Evolutionary conservation across 2,797 vertebrate genomes (phyloP), one percentile per base, ranked within the genome.

Genomic region (Premnoplex brunnescens): DNA sequence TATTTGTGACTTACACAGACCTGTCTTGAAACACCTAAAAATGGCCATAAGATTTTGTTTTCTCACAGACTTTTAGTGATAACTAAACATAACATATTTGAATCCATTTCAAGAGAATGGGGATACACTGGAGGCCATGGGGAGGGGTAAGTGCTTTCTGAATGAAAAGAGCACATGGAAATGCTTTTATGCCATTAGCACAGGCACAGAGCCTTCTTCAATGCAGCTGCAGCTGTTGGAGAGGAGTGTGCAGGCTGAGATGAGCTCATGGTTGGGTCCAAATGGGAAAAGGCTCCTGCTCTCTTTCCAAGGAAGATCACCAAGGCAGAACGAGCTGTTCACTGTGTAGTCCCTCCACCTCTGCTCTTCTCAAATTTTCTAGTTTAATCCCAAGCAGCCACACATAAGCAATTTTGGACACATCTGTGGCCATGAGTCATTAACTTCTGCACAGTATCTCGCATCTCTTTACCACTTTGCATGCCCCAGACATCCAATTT

Each of bases 131-230:
- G 83, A 56, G 46, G 28, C 60, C 3, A 1, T 34, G 36, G 59
- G 60, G 41, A 87, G 46, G 37, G 24, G 12, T 23, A 20, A 54
- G 28, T 7, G 7, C 18, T 84, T 49, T 87, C 49, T 6, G 8
- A 87, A 85, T 24, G 20, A 82, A 87, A 74, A 88, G 52, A 75
- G 60, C 77, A 91, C 88, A 69, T 64, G 78, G 68, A 95, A 88
- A 90, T 91, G 76, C 76, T 85, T 92, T 93, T 77, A 87, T 80
- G 44, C 72, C 67, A 49, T 72, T 71, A 94, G 49, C 37, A 62
- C 39, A 86, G 73, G 36, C 85, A 82, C 49, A 88, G 86, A 89
- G 48, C 23, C 67, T 91, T 75, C 88, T 85, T 41, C 41, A 91
- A 54, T 26, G 32, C 68, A 83, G 72, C 71, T 92, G 88, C 86